These are phyloP conservation scores for Gorsachius magnificus DNA, from an alignment of 2,797 vertebrate genomes.

Conservation along the genomic window DNA sequence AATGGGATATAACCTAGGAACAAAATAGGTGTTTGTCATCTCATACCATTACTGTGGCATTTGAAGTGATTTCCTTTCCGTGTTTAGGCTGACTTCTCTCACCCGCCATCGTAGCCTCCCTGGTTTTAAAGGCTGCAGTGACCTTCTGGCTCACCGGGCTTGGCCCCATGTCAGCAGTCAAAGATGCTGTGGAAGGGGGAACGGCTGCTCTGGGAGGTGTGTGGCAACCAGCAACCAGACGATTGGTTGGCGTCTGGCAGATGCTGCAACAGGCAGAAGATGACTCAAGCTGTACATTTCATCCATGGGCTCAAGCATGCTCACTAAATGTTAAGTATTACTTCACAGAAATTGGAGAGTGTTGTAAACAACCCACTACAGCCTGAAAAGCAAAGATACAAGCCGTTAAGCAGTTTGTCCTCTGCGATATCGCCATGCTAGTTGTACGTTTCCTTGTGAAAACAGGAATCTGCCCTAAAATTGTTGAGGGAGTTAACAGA, in stretches of 20 bases:
- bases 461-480: neutral
- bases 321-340: neutral
- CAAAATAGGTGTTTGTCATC: neutral
- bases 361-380: neutral
- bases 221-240: neutral
- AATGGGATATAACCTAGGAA: neutral
- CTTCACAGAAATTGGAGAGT: neutral
- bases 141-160: rapidly evolving
- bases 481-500: neutral
- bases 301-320: neutral
- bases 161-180: neutral
- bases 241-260: neutral
- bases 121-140: neutral
- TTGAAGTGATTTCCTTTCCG: neutral
- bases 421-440: neutral
- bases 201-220: neutral
- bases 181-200: neutral
- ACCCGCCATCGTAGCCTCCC: neutral
- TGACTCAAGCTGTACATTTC: neutral
- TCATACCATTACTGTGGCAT: rapidly evolving
- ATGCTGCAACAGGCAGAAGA: neutral
- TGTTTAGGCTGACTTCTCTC: neutral
- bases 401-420: neutral
- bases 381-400: neutral
- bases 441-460: neutral